Conservation (phyloP, 2,888 invertebrate genomes). For the Campoplex nolae region DNA sequence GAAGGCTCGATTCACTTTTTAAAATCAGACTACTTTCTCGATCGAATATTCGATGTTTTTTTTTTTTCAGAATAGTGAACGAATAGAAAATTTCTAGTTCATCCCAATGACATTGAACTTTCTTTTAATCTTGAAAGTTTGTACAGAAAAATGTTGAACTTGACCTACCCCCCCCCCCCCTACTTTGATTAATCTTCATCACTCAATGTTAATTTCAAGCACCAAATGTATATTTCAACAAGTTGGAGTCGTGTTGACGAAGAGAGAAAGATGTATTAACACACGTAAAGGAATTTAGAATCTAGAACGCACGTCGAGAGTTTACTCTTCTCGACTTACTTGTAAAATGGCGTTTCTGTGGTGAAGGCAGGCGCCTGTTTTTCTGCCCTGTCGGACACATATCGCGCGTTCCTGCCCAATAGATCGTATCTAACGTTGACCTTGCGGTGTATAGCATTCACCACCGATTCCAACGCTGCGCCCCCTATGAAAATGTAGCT, state of each 20-base stretch:
- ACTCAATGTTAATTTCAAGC: not conserved
- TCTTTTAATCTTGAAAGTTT: not conserved
- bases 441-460: conserved; percentile 74
- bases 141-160: not conserved
- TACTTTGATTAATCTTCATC: conserved; percentile 4
- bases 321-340: conserved; percentile 52
- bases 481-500: conserved; percentile 3
- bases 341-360: conserved; percentile 54
- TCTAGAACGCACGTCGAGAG: conserved; percentile 46
- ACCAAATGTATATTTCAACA: conserved; percentile 22
- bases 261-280: conserved; percentile 13
- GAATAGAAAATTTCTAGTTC: not conserved
- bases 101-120: not conserved
- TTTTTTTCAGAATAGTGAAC: not conserved
- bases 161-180: not conserved
- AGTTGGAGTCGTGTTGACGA: not conserved
- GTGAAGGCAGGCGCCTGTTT: conserved; percentile 51
- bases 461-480: conserved; percentile 36
- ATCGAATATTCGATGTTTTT: not conserved
- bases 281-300: conserved; percentile 7
- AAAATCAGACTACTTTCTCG: not conserved
- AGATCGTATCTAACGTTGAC: conserved; percentile 76
- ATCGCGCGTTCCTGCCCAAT: conserved; percentile 61
- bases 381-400: conserved; percentile 59
- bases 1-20: not conserved